Evolutionary conservation across 2,888 invertebrate species (phyloP).

Genomic region (Euproctis similis): DNA sequence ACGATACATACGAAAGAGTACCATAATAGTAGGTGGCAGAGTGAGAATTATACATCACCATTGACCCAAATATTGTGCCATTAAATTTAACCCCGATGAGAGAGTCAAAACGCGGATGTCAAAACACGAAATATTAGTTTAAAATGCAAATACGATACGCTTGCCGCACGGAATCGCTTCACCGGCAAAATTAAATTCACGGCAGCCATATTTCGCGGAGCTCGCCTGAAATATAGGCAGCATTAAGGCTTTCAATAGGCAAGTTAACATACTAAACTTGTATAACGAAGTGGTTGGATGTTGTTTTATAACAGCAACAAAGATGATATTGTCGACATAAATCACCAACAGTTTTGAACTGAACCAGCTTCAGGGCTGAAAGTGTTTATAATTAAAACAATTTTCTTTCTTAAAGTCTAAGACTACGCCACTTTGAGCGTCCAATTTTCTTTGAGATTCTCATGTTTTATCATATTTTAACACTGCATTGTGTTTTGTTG

Average conservation of each 20-base stretch:
- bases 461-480: no score
- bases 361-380: no score
- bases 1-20: no score
- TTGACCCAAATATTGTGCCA: no score
- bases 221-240: conserved; percentile 18
- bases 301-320: conserved; percentile 35
- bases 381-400: conserved; percentile 28
- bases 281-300: conserved; percentile 29
- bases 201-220: conserved; percentile 29
- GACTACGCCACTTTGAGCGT: no score
- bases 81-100: no score
- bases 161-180: conserved; percentile 2
- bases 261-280: conserved; percentile 28
- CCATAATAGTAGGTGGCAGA: no score
- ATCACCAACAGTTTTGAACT: conserved; percentile 19
- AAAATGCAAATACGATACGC: neutral
- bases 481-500: no score
- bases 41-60: no score
- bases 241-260: conserved; percentile 20
- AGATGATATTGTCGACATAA: conserved; percentile 32
- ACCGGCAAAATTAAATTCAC: conserved; percentile 21
- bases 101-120: no score
- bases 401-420: no score
- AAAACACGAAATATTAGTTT: neutral
- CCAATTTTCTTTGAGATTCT: no score